Percentiles rank a stretch among this genome's conserved stretches.
These are phyloP conservation scores for Bombus superbus DNA, from an alignment of 1,140 invertebrate species.

Conservation along the genomic window DNA sequence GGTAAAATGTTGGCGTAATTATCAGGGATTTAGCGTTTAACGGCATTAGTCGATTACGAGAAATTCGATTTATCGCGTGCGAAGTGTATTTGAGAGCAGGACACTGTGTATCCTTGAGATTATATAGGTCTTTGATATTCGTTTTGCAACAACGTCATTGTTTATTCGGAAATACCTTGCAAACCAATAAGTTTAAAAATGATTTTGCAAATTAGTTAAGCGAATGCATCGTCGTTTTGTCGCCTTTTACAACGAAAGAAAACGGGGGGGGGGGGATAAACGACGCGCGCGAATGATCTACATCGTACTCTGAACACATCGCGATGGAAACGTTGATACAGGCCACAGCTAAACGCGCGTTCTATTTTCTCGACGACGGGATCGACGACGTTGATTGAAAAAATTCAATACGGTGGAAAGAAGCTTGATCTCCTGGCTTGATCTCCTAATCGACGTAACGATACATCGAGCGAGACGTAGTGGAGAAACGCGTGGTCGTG, in stretches of 20 bases:
- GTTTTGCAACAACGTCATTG: neutral
- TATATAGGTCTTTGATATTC: neutral
- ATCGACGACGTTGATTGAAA: conserved; percentile 19
- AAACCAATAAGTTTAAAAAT: neutral
- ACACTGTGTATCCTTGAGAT: neutral
- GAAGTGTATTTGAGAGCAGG: neutral
- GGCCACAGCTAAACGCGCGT: neutral
- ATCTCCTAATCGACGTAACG: neutral
- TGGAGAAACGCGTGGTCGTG: conserved; percentile 4
- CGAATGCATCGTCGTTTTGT: neutral
- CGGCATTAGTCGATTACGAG: neutral
- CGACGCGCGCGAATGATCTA: neutral
- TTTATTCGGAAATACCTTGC: too few relatives aligned
- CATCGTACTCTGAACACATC: neutral
- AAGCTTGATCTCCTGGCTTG: neutral
- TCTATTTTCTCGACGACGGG: neutral
- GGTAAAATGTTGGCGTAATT: neutral
- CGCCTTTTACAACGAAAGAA: neutral
- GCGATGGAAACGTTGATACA: neutral
- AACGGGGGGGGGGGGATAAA: too few relatives aligned
- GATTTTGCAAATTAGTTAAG: neutral
- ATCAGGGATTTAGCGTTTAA: neutral
- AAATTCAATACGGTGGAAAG: neutral
- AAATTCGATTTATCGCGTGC: neutral
- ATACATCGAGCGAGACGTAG: neutral